Evolutionary conservation across 2,888 invertebrate genomes (phyloP), one percentile per base, ranked within the genome.

Genomic region (Drosophila niveifrons): DNA sequence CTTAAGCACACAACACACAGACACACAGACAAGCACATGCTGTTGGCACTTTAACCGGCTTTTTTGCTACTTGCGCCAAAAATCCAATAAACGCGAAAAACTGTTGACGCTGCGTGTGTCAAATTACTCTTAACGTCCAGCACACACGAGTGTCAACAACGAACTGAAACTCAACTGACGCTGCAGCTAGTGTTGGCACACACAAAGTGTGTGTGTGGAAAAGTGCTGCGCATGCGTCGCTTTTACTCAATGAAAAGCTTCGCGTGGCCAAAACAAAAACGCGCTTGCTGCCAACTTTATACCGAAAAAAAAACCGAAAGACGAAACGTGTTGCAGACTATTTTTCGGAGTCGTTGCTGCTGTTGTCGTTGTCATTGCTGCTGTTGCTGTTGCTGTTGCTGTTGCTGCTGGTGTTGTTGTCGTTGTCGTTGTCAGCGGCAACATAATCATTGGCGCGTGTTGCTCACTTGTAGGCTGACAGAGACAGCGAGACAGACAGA

Each of bases 361-460:
- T 18, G 18, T 23, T 23, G 23, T 23, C 23, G 53, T 8, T 46
- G 55, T 3, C 48, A 39, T 4, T 63, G 59, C 9, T 44, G 47
- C 3, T 55, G 65, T 4, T 28, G 66, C 1, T 64, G 39, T n/a
- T 13, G 55, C 8, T 18, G 18, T 3, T 23, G 23, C 23, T 23
- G 17, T n/a, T n/a, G n/a, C n/a, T n/a, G 63, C 10, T 36, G 66
- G 41, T 72, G 66, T 51, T 23, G 28, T 31, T 65, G 61, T 11
- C 39, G 75, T 70, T 72, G 69, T 66, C 63, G 77, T 79, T 83
- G 79, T 81, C 79, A 77, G 72, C 75, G 80, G 84, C 83, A 83
- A 83, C 83, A 83, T 83, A 83, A 83, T 83, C 83, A 84, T 86
- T 80, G 87, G 87, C 83, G 83, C 84, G 87, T 83, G 87, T 84